Percentiles rank a stretch among this genome's conserved stretches.
phyloP scores from a whole-genome alignment of 2,797 vertebrate genomes.

The Gallinago solitaria region DNA sequence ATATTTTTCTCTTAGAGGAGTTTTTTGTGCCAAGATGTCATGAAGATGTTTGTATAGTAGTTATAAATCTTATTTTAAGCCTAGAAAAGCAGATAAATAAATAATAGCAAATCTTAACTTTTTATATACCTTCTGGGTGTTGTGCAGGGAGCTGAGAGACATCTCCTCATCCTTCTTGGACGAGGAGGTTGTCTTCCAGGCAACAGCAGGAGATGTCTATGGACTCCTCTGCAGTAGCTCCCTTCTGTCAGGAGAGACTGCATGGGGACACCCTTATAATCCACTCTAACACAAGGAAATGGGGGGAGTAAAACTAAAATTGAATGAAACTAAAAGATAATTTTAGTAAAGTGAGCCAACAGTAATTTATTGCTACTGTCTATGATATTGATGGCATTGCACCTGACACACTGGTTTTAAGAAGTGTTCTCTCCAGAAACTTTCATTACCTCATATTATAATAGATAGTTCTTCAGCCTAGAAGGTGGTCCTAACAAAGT shows the following conservation, averaged over 20 bases:
- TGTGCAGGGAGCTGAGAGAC: background rate
- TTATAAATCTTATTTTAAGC: background rate
- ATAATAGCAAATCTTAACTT: background rate
- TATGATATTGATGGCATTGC: background rate
- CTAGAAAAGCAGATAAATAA: background rate
- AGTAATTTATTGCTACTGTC: background rate
- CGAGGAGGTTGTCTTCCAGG: background rate
- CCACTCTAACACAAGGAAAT: background rate
- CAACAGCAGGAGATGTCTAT: background rate
- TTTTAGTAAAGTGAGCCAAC: background rate
- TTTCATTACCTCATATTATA: background rate
- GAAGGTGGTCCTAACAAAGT: background rate
- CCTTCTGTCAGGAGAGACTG: background rate
- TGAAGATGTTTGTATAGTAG: background rate
- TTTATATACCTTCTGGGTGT: background rate
- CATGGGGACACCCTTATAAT: background rate
- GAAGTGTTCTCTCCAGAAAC: background rate
- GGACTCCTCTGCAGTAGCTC: background rate
- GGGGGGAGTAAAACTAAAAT: background rate
- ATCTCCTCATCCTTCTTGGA: background rate
- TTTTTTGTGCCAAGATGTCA: background rate
- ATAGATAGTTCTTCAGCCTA: background rate
- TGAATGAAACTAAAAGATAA: background rate
- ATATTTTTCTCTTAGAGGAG: background rate
- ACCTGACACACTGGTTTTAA: background rate